A percentile compares a stretch with the other conserved stretches of the same genome.
These are phyloP conservation scores for Keiferia lycopersicella DNA, from an alignment of 2,888 invertebrate species.

Conservation along the genomic window DNA sequence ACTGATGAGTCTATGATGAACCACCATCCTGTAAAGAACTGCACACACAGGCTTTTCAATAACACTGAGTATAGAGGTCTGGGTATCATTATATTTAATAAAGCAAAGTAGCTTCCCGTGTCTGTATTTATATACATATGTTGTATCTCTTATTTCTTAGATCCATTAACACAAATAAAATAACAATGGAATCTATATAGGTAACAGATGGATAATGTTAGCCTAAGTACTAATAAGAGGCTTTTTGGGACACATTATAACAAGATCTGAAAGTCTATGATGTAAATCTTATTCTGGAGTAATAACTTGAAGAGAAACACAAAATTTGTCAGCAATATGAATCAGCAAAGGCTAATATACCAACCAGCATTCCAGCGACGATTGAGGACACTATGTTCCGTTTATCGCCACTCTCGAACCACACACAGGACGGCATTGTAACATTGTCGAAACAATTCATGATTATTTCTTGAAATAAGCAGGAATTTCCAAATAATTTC, in stretches of 20 bases:
- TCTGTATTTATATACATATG: too few relatives aligned
- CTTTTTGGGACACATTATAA: too few relatives aligned
- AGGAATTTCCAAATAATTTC: neutral
- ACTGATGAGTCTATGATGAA: conserved; percentile 96
- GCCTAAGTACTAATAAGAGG: too few relatives aligned
- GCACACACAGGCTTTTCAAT: conserved; percentile 23
- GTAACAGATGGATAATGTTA: too few relatives aligned
- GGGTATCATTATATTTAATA: too few relatives aligned
- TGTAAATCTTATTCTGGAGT: too few relatives aligned
- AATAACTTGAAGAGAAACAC: neutral
- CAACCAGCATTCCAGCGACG: conserved; percentile 92
- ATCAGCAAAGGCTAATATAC: conserved; percentile 43
- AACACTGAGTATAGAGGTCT: too few relatives aligned
- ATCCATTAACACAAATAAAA: too few relatives aligned
- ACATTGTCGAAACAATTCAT: conserved; percentile 89
- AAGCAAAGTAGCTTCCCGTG: too few relatives aligned
- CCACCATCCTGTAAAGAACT: conserved; percentile 99
- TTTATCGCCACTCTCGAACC: conserved; percentile 92
- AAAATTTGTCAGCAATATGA: conserved; percentile 25
- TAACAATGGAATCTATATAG: too few relatives aligned
- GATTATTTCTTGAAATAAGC: conserved; percentile 31
- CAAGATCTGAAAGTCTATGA: too few relatives aligned
- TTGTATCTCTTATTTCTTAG: too few relatives aligned
- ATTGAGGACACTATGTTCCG: conserved; percentile 94
- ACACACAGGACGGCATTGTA: conserved; percentile 88